These are phyloP conservation scores for Sternotherus odoratus DNA, from an alignment of 2,797 vertebrate species.

Conservation along the genomic window DNA sequence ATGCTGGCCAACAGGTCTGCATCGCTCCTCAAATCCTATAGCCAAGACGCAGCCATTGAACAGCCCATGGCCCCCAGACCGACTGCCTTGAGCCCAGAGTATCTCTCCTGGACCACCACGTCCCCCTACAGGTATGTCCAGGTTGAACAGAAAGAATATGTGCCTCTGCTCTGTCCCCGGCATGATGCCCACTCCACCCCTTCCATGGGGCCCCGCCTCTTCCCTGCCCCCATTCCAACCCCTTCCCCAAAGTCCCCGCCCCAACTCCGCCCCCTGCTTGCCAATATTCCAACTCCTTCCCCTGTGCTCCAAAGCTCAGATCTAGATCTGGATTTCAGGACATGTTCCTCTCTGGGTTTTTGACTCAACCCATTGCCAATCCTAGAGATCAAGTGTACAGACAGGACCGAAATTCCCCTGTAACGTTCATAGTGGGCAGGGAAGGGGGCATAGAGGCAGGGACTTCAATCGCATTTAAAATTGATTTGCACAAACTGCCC, in stretches of 20 bases:
- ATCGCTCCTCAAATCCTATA: slow-evolving; percentile 84
- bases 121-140: slow-evolving; percentile 82
- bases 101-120: slow-evolving; percentile 83
- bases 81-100: slow-evolving; percentile 79
- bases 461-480: slow-evolving; percentile 41
- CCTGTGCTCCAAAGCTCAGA: neutral
- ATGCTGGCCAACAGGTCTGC: slow-evolving; percentile 84
- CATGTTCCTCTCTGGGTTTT: neutral
- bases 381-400: neutral
- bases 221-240: no score
- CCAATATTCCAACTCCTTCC: no score
- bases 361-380: neutral
- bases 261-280: no score
- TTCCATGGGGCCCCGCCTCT: no score
- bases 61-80: slow-evolving; percentile 84
- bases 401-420: neutral
- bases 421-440: neutral
- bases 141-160: neutral
- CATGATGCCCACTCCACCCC: no score
- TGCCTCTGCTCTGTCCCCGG: no score
- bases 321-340: neutral
- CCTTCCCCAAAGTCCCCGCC: no score
- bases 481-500: slow-evolving; percentile 49
- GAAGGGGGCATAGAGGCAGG: slow-evolving; percentile 10
- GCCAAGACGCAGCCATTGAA: slow-evolving; percentile 83